Evolutionary conservation across 2,888 invertebrate genomes (phyloP).

Genomic region (Hololepta plana): DNA sequence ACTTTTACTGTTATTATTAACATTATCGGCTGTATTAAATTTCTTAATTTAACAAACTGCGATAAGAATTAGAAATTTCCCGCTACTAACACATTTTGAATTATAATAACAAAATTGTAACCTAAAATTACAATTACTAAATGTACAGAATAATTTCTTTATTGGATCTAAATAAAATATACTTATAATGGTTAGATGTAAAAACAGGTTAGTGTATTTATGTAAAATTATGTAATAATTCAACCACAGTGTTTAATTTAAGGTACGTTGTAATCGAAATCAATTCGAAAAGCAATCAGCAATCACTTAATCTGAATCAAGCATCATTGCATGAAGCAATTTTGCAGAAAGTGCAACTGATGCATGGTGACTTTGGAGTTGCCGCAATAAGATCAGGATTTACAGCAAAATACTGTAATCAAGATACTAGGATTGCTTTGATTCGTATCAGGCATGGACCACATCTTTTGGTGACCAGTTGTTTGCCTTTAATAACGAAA

Average conservation of each 20-base stretch:
- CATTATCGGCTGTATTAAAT: too few relatives aligned
- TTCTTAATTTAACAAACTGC: too few relatives aligned
- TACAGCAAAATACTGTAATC: conserved; percentile 62
- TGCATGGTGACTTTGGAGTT: conserved; percentile 60
- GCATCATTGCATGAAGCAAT: conserved; percentile 37
- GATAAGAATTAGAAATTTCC: too few relatives aligned
- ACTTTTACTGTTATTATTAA: too few relatives aligned
- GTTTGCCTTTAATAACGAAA: conserved; percentile 48
- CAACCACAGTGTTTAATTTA: conserved; percentile 14
- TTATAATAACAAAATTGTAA: too few relatives aligned
- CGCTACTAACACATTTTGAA: too few relatives aligned
- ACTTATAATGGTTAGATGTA: conserved; percentile 23
- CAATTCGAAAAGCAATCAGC: conserved; percentile 29
- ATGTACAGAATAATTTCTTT: too few relatives aligned
- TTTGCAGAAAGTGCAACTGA: conserved; percentile 41
- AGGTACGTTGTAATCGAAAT: conserved; percentile 57
- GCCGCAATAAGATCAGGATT: conserved; percentile 55
- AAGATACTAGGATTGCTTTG: conserved; percentile 54
- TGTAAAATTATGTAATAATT: too few relatives aligned
- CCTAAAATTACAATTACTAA: too few relatives aligned
- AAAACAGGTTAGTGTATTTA: conserved; percentile 17
- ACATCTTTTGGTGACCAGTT: conserved; percentile 49
- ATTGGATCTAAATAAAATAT: too few relatives aligned
- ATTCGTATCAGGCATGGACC: conserved; percentile 57
- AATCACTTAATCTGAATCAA: conserved; percentile 32